Evolutionary conservation across 2,113 vertebrate species (phyloP).

Genomic region (Delphinapterus leucas): DNA sequence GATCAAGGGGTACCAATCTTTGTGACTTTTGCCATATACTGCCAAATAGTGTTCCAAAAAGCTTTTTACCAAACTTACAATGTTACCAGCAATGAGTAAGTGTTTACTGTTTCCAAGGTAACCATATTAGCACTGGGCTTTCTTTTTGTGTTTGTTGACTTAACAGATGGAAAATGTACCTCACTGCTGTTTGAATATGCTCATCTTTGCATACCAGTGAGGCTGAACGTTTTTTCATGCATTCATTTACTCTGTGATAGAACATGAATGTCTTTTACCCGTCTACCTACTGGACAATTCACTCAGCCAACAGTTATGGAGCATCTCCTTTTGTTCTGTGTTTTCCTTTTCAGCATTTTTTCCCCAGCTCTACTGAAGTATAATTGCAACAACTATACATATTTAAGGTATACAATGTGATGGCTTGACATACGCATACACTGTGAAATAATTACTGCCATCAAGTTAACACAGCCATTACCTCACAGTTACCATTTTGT

Average conservation of each 20-base stretch:
- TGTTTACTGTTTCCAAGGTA: background rate
- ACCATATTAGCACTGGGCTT: background rate
- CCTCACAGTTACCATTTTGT: background rate
- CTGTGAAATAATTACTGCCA: background rate
- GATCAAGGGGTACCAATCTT: background rate
- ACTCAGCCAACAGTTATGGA: background rate
- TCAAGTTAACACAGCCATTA: background rate
- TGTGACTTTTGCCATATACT: background rate
- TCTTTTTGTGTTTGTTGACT: background rate
- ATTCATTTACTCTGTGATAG: background rate
- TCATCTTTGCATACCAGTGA: background rate
- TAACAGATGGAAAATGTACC: background rate
- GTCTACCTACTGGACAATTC: background rate
- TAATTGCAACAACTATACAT: background rate
- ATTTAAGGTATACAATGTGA: background rate
- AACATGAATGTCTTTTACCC: background rate
- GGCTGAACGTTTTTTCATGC: background rate
- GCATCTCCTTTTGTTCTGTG: background rate
- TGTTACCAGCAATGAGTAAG: background rate
- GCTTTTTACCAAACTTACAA: slow-evolving; percentile 1
- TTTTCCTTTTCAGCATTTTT: background rate
- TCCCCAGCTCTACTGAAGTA: background rate
- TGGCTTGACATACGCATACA: background rate
- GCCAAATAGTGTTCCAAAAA: slow-evolving; percentile 7
- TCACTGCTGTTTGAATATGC: background rate